Base-by-base conservation (phyloP, 2,888 invertebrate genomes). In the Eupithecia inturbata region DNA sequence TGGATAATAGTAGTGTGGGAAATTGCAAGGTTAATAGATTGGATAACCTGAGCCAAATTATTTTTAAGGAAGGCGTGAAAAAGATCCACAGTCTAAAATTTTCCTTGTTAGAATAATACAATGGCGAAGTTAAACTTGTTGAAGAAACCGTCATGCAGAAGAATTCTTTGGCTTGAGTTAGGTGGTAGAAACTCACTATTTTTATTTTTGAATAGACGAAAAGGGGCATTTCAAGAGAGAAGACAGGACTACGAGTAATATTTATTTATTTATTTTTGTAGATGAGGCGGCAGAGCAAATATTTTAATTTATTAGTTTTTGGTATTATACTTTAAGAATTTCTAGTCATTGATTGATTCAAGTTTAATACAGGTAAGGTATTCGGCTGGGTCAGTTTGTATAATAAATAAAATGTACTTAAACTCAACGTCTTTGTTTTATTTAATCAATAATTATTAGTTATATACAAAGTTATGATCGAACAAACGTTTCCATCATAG, bases 41-140 rank as follows among this genome's bases (percentile, higher is more conserved):
- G 16, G 60, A 73, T n/a, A 60, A 33, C 7, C 57, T 73, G 1
- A 22, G 22, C 36, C 41, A 68, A 41, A 76, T 76, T 36, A 6
- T 31, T 26, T 73, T 76, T 33, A 70, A 45, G 26, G 68, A 72
- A 68, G 75, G 75, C 33, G 66, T 73, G 4, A 64, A 73, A 26
- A 70, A 22, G 14, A 71, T 76, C 39, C 28, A 49, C 19, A 68
- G 68, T 28, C 68, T 76, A 22, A 19, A 63, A 53, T 53, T 53
- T 4, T 26, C 10, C 12, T 53, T 53, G 1, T 53, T 53, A 22
- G 53, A 57, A 3, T 57, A 14, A 57, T 10, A 57, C 57, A 57
- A 26, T 26, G 26, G 22, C 26, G 26, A 57, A 26, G 12, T 2
- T 26, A 26, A 57, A 26, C 10, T 4, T 57, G n/a, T 10, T 53